Evolutionary conservation across 2,113 vertebrate genomes (phyloP).

Genomic region (Odontophorus gujanensis): DNA sequence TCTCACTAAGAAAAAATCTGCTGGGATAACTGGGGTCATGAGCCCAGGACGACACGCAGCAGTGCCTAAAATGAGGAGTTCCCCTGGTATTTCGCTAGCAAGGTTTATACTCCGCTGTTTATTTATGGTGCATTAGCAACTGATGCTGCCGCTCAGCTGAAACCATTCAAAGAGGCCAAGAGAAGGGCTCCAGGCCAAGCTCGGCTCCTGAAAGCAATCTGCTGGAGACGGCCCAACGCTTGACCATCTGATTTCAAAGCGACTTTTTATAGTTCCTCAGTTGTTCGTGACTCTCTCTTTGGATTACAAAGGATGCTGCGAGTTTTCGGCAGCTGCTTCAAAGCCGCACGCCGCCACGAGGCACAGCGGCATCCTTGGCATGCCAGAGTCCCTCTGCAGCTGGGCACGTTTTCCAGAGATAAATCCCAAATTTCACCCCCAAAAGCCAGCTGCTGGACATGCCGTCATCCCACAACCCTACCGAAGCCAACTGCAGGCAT

Average conservation of each 20-base stretch:
- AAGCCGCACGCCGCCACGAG: accelerated
- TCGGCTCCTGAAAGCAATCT: conserved; percentile 1
- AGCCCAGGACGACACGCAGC: not conserved
- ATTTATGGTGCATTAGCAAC: conserved; percentile 57
- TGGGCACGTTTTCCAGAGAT: accelerated
- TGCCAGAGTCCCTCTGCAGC: not conserved
- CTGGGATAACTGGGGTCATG: conserved; percentile 2
- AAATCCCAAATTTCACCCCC: accelerated
- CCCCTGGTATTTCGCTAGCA: conserved; percentile 45
- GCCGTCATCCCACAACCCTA: accelerated
- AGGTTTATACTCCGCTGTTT: conserved; percentile 24
- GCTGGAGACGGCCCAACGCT: not conserved
- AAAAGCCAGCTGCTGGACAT: accelerated
- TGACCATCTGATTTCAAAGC: conserved; percentile 49
- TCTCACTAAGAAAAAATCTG: conserved; percentile 16
- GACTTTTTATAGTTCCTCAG: conserved; percentile 30
- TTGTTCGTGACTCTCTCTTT: not conserved
- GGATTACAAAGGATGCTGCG: not conserved
- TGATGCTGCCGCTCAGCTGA: conserved; percentile 23
- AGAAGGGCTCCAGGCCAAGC: conserved; percentile 32
- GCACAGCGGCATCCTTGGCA: not conserved
- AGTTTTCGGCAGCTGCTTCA: not conserved
- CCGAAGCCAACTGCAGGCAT: not conserved
- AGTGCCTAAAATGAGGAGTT: conserved; percentile 49
- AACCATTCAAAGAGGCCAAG: conserved; percentile 47